These are phyloP conservation scores for Spialia ferax DNA, from an alignment of 2,888 invertebrate species.

Conservation along the genomic window DNA sequence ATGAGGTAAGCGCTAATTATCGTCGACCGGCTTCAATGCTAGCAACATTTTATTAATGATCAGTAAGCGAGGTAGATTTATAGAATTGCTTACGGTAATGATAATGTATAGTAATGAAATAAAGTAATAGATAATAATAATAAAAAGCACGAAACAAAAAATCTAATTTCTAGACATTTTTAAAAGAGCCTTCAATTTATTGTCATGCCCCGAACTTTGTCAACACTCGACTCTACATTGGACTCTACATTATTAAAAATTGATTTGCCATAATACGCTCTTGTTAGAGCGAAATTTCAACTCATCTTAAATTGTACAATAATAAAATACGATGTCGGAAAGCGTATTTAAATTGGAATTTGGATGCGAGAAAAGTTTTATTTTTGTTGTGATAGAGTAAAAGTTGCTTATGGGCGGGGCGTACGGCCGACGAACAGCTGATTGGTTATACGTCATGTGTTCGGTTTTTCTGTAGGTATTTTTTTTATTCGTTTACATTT, in stretches of 20 bases:
- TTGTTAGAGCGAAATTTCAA: not conserved
- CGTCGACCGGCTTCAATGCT: slow-evolving; percentile 7
- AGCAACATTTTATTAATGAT: slow-evolving; percentile 10
- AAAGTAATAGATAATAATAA: not conserved
- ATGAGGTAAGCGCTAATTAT: slow-evolving; percentile 23
- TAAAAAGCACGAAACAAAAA: not conserved
- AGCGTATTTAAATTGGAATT: slow-evolving; percentile 38
- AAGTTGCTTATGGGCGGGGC: slow-evolving; percentile 80
- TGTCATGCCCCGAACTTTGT: not conserved
- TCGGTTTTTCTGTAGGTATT: slow-evolving; percentile 82
- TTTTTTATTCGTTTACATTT: slow-evolving; percentile 50
- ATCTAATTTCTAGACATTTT: too few relatives aligned
- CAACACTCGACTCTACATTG: not conserved
- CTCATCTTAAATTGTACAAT: not conserved
- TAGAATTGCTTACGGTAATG: not conserved
- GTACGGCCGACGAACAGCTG: slow-evolving; percentile 75
- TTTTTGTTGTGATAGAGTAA: slow-evolving; percentile 79
- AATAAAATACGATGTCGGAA: slow-evolving; percentile 17
- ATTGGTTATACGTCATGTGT: slow-evolving; percentile 79
- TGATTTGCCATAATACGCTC: not conserved
- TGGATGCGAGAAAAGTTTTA: slow-evolving; percentile 50
- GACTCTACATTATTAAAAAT: slow-evolving; percentile 11
- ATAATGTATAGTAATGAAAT: not conserved
- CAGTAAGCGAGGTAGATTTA: slow-evolving; percentile 7
- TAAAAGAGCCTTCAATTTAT: too few relatives aligned